These are phyloP conservation scores for Andrena praecox DNA, from an alignment of 2,888 invertebrate species.

Conservation along the genomic window DNA sequence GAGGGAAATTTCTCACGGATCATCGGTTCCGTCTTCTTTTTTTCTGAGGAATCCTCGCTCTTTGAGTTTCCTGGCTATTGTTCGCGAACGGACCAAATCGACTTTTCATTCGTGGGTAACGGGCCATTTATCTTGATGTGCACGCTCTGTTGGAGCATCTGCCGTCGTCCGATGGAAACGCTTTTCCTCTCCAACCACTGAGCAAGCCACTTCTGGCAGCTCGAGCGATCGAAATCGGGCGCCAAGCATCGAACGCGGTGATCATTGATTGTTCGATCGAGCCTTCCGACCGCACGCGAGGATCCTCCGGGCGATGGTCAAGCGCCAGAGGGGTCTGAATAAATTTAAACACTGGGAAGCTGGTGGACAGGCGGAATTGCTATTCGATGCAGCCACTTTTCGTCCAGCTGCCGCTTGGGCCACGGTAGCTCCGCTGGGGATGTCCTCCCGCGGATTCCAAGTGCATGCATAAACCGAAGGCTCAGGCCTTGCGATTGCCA, in stretches of 20 bases:
- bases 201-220: too few species aligned
- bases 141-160: conserved; percentile 60
- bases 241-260: background rate
- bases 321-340: conserved; percentile 26
- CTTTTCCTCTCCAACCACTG: background rate
- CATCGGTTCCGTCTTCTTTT: conserved; percentile 3
- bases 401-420: background rate
- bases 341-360: conserved; percentile 35
- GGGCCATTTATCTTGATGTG: conserved; percentile 62
- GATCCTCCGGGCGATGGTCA: conserved; percentile 8
- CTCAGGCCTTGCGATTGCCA: conserved; percentile 18
- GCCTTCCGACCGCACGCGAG: conserved; percentile 28
- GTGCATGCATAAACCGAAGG: too few species aligned
- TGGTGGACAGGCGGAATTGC: background rate
- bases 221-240: background rate
- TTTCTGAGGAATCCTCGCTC: background rate
- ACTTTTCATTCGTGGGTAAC: conserved; percentile 62
- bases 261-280: conserved; percentile 26
- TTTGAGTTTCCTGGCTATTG: conserved; percentile 49
- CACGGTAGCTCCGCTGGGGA: background rate
- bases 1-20: conserved; percentile 52
- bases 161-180: conserved; percentile 49
- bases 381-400: background rate
- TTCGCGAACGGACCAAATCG: conserved; percentile 45
- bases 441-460: background rate